A percentile compares a stretch with the other conserved stretches of the same genome.
Conservation (phyloP, 2,797 vertebrate species). For the Spatula versicolor region DNA sequence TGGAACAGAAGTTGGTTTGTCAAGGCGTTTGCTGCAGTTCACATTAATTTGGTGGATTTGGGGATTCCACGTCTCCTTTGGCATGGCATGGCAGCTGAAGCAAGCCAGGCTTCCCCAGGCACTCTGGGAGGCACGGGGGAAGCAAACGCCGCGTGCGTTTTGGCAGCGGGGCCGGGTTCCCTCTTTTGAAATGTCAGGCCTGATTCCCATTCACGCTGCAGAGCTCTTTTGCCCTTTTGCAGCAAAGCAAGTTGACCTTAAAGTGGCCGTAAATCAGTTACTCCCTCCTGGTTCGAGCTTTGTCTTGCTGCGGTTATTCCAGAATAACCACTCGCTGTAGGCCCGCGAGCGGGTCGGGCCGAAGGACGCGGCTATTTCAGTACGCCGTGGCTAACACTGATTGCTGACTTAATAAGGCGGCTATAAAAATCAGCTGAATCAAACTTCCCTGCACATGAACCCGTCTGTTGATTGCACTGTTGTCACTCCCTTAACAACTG, state of each 20-base stretch:
- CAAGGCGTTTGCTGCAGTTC: not conserved
- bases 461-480: slow-evolving; percentile 72
- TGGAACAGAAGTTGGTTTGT: not conserved
- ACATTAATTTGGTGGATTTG: not conserved
- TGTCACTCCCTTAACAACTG: slow-evolving; percentile 76
- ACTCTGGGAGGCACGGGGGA: not conserved
- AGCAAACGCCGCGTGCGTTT: not conserved
- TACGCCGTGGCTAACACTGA: slow-evolving; percentile 32
- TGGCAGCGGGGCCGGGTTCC: not conserved
- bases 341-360: not conserved
- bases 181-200: not conserved
- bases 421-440: slow-evolving; percentile 51
- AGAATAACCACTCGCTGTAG: not conserved
- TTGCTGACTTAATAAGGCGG: slow-evolving; percentile 39
- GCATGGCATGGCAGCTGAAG: not conserved
- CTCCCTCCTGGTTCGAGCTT: not conserved
- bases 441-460: slow-evolving; percentile 32
- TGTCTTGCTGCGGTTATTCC: not conserved
- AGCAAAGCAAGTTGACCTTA: not conserved
- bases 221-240: not conserved
- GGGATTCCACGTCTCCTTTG: not conserved
- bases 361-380: slow-evolving; percentile 37
- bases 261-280: not conserved
- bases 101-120: fast-evolving
- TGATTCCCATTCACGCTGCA: not conserved